Evolutionary conservation across 2,888 invertebrate genomes (phyloP).

Genomic region (Drosophila recens): DNA sequence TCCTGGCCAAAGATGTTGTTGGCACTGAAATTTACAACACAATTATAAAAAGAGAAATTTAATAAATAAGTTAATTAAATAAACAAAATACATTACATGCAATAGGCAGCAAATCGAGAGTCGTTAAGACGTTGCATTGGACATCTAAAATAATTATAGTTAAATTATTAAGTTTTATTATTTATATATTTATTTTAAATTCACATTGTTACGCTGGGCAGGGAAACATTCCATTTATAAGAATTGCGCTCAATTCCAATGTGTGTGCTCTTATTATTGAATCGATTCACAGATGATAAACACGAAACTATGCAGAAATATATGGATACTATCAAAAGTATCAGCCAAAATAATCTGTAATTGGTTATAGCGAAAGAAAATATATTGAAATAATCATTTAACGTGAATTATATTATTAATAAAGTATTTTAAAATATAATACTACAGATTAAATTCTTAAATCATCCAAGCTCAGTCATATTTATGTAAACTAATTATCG

Average conservation of each 20-base stretch:
- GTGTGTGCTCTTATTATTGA: constrained; percentile 82
- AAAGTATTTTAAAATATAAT: not conserved
- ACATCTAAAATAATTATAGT: constrained; percentile 45
- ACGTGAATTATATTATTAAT: not conserved
- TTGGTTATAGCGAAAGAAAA: not conserved
- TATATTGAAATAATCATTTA: too few relatives aligned
- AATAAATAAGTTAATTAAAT: not conserved
- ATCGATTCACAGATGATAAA: constrained; percentile 82
- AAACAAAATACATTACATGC: constrained; percentile 57
- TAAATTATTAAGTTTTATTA: not conserved
- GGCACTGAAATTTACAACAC: constrained; percentile 1
- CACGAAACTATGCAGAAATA: constrained; percentile 77
- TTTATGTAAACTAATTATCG: not conserved
- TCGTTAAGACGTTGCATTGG: constrained; percentile 81
- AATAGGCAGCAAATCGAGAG: constrained; percentile 70
- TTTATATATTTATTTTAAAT: not conserved
- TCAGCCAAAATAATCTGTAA: constrained; percentile 77
- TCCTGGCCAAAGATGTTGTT: constrained; percentile 45
- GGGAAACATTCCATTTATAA: constrained; percentile 83
- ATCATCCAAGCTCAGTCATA: not conserved
- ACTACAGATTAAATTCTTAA: not conserved
- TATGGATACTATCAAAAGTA: constrained; percentile 72
- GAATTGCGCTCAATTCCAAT: constrained; percentile 83
- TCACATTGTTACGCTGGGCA: constrained; percentile 82
- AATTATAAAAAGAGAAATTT: not conserved